phyloP scores from a whole-genome alignment of 1,140 invertebrate genomes.

The Cotesia vestalis region DNA sequence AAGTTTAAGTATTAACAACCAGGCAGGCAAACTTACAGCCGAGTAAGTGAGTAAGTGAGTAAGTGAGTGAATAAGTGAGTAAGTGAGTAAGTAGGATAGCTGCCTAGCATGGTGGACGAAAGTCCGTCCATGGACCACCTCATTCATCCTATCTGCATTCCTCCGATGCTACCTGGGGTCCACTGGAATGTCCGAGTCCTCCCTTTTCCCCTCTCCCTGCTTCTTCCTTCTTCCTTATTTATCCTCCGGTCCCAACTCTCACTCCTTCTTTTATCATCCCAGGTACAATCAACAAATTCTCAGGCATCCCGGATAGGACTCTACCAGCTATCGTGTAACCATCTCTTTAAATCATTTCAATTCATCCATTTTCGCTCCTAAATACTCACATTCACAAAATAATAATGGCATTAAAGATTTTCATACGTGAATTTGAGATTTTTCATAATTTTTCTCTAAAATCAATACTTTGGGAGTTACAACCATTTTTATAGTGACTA shows the following conservation, averaged over 20 bases:
- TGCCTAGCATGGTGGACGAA: constrained; percentile 44
- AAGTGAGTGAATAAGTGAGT: constrained; percentile 8
- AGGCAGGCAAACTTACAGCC: too few relatives aligned
- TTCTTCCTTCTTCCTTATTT: neutral
- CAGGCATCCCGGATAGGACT: too few relatives aligned
- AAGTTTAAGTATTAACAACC: neutral
- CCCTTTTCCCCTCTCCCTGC: neutral
- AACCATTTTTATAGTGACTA: too few relatives aligned
- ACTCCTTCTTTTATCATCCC: neutral
- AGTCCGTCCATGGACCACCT: constrained; percentile 59
- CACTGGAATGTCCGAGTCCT: constrained; percentile 52
- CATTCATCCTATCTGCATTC: constrained; percentile 65
- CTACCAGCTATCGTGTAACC: too few relatives aligned
- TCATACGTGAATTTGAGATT: too few relatives aligned
- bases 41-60: neutral
- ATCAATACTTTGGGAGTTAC: too few relatives aligned
- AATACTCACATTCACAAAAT: too few relatives aligned
- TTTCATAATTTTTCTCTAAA: too few relatives aligned
- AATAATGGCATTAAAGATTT: too few relatives aligned
- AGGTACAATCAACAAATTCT: constrained; percentile 10
- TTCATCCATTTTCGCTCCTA: too few relatives aligned
- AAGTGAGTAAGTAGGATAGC: constrained; percentile 30
- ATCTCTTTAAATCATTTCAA: too few relatives aligned
- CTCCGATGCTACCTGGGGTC: constrained; percentile 60
- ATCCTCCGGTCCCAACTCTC: neutral